Conservation (phyloP, 2,888 invertebrate genomes). For the Deilephila porcellus region DNA sequence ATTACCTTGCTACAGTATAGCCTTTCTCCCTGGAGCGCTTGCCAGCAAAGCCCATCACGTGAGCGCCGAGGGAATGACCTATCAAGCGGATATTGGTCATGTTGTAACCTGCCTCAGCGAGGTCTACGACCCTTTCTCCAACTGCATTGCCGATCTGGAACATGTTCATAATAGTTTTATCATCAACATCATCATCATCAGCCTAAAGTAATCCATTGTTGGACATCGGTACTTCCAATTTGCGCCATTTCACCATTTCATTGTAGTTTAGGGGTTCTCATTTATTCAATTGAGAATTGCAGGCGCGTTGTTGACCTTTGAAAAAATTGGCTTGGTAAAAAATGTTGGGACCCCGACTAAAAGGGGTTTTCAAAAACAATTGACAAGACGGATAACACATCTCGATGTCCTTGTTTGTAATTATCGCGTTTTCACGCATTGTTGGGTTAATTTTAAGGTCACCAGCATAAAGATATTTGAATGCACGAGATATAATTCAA, state of each 20-base stretch:
- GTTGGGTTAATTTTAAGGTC: neutral
- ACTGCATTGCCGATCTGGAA: conserved; percentile 63
- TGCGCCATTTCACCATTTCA: no score
- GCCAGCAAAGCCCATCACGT: conserved; percentile 73
- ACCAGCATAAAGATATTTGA: neutral
- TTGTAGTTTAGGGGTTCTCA: no score
- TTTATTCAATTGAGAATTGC: no score
- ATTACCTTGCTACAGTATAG: conserved; percentile 64
- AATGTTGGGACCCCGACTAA: no score
- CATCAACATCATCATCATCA: no score
- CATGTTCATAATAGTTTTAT: neutral
- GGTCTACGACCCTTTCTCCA: conserved; percentile 59
- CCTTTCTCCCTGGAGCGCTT: conserved; percentile 57
- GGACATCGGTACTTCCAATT: no score
- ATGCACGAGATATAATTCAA: neutral
- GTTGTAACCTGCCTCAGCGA: conserved; percentile 63
- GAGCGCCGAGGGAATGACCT: conserved; percentile 78
- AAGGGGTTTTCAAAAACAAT: neutral
- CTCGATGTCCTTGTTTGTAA: neutral
- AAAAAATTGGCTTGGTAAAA: no score
- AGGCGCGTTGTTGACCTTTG: no score
- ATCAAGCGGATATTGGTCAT: conserved; percentile 67
- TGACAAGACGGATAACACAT: neutral
- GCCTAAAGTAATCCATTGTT: no score
- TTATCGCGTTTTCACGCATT: neutral